Evolutionary conservation across 2,888 invertebrate genomes (phyloP), one percentile per base, ranked within the genome.

Genomic region (Rhagium mordax): DNA sequence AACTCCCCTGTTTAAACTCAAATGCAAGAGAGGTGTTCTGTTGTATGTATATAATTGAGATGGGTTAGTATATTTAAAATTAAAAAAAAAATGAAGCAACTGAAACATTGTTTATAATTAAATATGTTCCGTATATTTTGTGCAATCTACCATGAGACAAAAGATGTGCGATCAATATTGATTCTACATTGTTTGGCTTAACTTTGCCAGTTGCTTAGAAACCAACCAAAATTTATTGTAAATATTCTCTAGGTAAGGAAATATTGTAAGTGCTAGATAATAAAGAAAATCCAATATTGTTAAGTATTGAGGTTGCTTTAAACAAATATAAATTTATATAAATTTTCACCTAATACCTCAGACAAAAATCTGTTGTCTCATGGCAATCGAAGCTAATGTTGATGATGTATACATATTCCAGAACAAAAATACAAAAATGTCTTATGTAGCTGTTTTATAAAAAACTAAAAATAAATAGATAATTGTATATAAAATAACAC

Each of bases 401-500:
- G 16, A 61, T 27, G 3, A 70, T 70, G 70, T 70, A 70, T 70
- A 70, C 70, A 70, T 49, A 62, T 70, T 61, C 62, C 51, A 70
- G 48, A 21, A 51, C 10, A 65, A 49, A 70, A 20, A 53, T 41
- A 13, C 33, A 41, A 53, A 70, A 60, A 41, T 51, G 51, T 74
- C 24, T 53, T 41, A 74, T 41, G 71, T 74, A 74, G 71, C 53
- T 68, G 62, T 74, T 74, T 74, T 74, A 55, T 70, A 74, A 65
- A 41, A 49, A 53, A 29, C 59, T 59, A 16, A 53, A 49, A 21
- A 33, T 70, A 69, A 53, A 65, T 53, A 65, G 65, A 65, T 27
- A 70, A 67, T 57, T 76, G 74, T 74, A 76, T 66, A 76, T 76
- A 74, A 27, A 48, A 49, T 75, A 77, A 64, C 71, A 79, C 78